Base-by-base conservation (phyloP, 2,113 vertebrate genomes). In the Cepphus grylle region DNA sequence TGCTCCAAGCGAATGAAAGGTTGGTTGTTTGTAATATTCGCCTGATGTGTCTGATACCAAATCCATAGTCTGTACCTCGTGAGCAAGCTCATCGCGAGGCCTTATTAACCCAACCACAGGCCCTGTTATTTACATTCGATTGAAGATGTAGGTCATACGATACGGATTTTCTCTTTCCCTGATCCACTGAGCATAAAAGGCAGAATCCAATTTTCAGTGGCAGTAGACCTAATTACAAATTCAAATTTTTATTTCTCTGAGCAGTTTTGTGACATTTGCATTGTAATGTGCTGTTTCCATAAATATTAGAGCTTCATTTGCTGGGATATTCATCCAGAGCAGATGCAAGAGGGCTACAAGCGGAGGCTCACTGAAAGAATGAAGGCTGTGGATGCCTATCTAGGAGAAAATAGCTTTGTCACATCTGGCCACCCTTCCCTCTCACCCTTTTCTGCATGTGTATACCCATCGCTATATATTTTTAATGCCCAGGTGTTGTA, bases 41-140 rank as follows among this genome's bases (percentile, higher is more conserved):
- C 66, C 21, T 70, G 49, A 63, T 76, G 62, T 4, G 8, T 63
- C 86, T 3, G 0, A 9, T 84, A 42, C 47, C 79, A 87, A 80
- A 91, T 73, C 71, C 70, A 55, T 43, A 70, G 62, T 62, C 78
- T 80, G 42, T 47, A 66, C 65, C 78, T 90, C 9, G 1, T 78
- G 66, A 88, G 50, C 18, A 40, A 86, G 55, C 79, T 92, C 0
- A 0, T 95, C 42, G 49, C 1, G 3, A 85, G 53, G 36, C 81
- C 47, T 69, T 69, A 65, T 45, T 73, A 76, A 21, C 53, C 69
- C 70, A 53, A 36, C 29, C 65, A 32, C 40, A 22, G 77, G 43
- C 81, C 53, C 42, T 88, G 94, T 90, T 96, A 95, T 95, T 97
- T 93, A 94, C 93, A 86, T 97, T 93, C 20, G 47, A 43, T 93